phyloP scores from a whole-genome alignment of 2,888 invertebrate species.

The Caradrina clavipalpis region DNA sequence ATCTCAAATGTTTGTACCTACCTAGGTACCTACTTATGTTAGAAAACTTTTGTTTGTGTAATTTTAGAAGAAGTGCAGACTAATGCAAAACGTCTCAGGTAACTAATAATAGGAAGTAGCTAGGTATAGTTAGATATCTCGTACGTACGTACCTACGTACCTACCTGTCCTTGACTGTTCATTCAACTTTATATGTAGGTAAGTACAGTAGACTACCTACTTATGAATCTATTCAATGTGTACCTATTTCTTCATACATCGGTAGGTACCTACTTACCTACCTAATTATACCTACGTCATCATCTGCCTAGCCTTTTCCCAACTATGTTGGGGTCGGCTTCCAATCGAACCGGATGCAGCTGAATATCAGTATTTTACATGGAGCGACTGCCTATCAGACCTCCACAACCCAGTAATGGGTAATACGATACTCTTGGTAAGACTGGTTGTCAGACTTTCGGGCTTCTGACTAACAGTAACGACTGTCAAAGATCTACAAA shows the following conservation, averaged over 20 bases:
- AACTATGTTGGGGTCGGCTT: too few species aligned
- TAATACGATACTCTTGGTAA: too few species aligned
- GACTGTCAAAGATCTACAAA: too few species aligned
- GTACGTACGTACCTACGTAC: not conserved
- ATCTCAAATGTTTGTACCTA: slow-evolving; percentile 15
- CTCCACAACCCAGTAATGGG: too few species aligned
- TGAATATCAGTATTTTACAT: too few species aligned
- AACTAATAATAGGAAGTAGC: slow-evolving; percentile 11
- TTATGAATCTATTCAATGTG: slow-evolving; percentile 4
- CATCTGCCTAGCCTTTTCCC: too few species aligned
- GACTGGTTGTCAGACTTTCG: too few species aligned
- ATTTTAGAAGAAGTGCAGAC: not conserved
- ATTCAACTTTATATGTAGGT: slow-evolving; percentile 43
- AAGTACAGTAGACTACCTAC: not conserved
- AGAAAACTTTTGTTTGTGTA: slow-evolving; percentile 4
- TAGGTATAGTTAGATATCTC: not conserved
- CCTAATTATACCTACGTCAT: not conserved
- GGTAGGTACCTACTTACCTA: not conserved
- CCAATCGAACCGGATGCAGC: too few species aligned
- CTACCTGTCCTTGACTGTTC: slow-evolving; percentile 42
- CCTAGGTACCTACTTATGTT: not conserved
- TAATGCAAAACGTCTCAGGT: not conserved
- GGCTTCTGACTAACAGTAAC: too few species aligned
- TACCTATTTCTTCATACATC: not conserved
- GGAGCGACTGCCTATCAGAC: too few species aligned